Percentiles rank a stretch among this genome's conserved stretches.
Evolutionary conservation across 2,797 vertebrate genomes (phyloP).

Genomic region (Hypotaenidia philippensis): DNA sequence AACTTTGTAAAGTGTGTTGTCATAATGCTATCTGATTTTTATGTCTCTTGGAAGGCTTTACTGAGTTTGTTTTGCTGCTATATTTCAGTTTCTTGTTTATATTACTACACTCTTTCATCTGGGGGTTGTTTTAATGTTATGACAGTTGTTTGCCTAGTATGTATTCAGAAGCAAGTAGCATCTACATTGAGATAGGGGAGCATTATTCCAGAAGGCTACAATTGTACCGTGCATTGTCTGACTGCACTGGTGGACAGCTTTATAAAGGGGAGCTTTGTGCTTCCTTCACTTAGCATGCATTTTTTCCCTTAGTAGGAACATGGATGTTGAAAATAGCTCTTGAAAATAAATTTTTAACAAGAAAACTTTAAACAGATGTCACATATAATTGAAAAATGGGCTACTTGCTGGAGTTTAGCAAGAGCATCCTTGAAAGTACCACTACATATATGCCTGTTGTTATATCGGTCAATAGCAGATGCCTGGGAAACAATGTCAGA

Average conservation of each 20-base stretch:
- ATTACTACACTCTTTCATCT: not conserved
- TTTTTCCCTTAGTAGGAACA: not conserved
- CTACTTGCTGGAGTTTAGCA: not conserved
- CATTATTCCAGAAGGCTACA: not conserved
- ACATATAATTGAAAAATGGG: not conserved
- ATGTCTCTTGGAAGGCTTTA: not conserved
- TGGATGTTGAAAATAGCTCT: not conserved
- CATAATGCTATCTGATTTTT: not conserved
- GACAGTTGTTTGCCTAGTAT: not conserved
- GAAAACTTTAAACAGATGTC: not conserved
- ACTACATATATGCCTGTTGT: not conserved
- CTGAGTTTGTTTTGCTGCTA: not conserved
- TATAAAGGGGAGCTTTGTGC: not conserved
- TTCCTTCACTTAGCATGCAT: not conserved
- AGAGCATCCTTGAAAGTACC: not conserved
- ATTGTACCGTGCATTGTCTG: not conserved
- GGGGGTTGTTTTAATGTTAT: not conserved
- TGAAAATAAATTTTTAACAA: not conserved
- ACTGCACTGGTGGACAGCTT: not conserved
- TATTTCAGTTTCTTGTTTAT: not conserved
- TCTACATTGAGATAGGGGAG: fast-evolving
- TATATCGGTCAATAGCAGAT: not conserved
- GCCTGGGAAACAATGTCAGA: not conserved
- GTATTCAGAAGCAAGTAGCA: not conserved
- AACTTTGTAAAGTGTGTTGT: not conserved